Conservation (phyloP, 2,797 vertebrate species). For the Poecilia wingei region DNA sequence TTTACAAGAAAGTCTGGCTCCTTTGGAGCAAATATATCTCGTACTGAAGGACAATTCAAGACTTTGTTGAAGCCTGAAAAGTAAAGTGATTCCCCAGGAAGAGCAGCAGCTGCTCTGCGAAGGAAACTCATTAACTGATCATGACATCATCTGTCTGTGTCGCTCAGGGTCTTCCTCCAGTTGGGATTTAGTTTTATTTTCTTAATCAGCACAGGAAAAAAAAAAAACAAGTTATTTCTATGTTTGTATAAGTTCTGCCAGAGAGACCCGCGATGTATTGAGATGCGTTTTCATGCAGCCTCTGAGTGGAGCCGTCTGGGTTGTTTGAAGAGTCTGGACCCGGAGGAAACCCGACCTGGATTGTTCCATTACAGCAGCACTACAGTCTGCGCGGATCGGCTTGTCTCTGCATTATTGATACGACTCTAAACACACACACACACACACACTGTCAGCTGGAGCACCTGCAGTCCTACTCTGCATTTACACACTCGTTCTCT, state of each 20-base stretch:
- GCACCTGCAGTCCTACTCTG: constrained; percentile 24
- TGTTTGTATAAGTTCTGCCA: not conserved
- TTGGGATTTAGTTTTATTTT: not conserved
- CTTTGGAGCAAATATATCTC: not conserved
- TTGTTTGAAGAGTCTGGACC: constrained; percentile 26
- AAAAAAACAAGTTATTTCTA: not conserved
- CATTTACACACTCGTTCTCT: constrained; percentile 32
- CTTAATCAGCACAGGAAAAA: not conserved
- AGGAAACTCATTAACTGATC: constrained; percentile 5
- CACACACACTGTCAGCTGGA: constrained; percentile 18
- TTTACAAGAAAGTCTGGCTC: not conserved
- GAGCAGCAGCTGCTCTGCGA: constrained; percentile 24
- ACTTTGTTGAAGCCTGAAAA: not conserved
- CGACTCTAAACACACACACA: constrained; percentile 11
- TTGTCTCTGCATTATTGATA: constrained; percentile 77
- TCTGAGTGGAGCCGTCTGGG: constrained; percentile 27
- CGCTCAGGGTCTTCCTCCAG: not conserved
- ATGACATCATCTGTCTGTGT: constrained; percentile 1
- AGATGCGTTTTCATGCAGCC: constrained; percentile 26
- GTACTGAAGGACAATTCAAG: not conserved
- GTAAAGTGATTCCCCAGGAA: constrained; percentile 33
- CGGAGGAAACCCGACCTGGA: constrained; percentile 70
- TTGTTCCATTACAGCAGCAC: constrained; percentile 78
- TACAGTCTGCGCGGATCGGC: constrained; percentile 57
- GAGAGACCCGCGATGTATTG: not conserved